Evolutionary conservation across 2,797 vertebrate genomes (phyloP).

Genomic region (Brotula barbata): DNA sequence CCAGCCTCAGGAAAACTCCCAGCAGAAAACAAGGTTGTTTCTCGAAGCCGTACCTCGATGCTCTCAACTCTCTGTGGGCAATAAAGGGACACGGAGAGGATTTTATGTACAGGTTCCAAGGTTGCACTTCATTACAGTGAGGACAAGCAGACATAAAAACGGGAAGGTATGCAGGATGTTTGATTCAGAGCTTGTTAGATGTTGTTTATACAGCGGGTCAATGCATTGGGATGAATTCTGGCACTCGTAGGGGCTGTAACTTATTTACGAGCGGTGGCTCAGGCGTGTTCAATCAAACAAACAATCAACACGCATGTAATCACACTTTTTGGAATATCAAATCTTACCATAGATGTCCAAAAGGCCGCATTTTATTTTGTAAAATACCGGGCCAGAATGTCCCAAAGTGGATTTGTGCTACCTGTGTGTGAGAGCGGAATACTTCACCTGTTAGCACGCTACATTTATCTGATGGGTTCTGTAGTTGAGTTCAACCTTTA

Average conservation of each 20-base stretch:
- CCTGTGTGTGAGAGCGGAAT: too few species aligned
- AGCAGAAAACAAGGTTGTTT: conserved; percentile 58
- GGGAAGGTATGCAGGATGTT: conserved; percentile 55
- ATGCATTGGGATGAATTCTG: conserved; percentile 40
- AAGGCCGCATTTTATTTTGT: conserved; percentile 30
- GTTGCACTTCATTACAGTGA: conserved; percentile 71
- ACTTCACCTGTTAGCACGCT: too few species aligned
- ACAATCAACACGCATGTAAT: conserved; percentile 19
- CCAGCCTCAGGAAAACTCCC: conserved; percentile 49
- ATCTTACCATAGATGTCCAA: conserved; percentile 28
- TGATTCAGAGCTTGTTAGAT: conserved; percentile 57
- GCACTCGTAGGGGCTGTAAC: conserved; percentile 24
- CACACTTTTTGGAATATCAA: conserved; percentile 13
- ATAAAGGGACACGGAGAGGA: conserved; percentile 64
- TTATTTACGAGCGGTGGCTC: conserved; percentile 10
- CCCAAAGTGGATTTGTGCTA: too few species aligned
- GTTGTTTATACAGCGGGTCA: conserved; percentile 49
- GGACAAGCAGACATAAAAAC: conserved; percentile 61
- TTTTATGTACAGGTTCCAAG: conserved; percentile 69
- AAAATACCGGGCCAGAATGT: conserved; percentile 1
- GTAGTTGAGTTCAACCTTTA: too few species aligned
- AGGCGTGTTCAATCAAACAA: conserved; percentile 32
- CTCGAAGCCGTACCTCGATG: conserved; percentile 60
- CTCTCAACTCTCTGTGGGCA: conserved; percentile 67
- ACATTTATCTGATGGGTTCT: too few species aligned